Conservation (phyloP, 2,113 vertebrate genomes). For the Scalopus aquaticus region DNA sequence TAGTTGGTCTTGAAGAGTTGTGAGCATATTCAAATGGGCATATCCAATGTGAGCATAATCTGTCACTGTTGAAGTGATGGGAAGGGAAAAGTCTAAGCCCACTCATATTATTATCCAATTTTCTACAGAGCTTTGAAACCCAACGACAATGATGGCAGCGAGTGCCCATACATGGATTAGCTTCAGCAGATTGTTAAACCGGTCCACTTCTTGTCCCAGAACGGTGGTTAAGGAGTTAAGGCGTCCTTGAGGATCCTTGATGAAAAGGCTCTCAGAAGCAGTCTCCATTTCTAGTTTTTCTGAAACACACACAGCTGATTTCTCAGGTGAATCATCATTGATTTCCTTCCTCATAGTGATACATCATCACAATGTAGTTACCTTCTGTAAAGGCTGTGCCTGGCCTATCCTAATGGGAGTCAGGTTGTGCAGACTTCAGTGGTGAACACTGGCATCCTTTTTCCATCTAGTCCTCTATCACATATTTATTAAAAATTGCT, state of each 20-base stretch:
- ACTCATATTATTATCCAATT: background rate
- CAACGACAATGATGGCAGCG: background rate
- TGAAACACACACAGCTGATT: slow-evolving; percentile 77
- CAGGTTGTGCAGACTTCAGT: background rate
- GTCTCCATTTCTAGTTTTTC: slow-evolving; percentile 87
- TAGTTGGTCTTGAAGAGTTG: background rate
- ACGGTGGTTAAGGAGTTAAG: slow-evolving; percentile 89
- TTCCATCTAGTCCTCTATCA: background rate
- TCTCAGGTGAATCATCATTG: background rate
- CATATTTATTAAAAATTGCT: slow-evolving; percentile 10
- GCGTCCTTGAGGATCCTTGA: slow-evolving; percentile 84
- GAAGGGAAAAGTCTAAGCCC: background rate
- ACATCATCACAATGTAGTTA: background rate
- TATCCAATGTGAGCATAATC: too few relatives aligned
- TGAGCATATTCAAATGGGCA: background rate
- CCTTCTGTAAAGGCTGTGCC: background rate
- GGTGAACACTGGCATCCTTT: background rate
- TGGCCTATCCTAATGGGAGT: background rate
- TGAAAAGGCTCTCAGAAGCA: slow-evolving; percentile 85
- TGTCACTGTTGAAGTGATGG: background rate
- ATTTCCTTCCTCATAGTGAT: background rate
- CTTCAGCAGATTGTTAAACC: slow-evolving; percentile 88
- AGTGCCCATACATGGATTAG: slow-evolving; percentile 81
- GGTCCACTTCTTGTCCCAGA: slow-evolving; percentile 88
- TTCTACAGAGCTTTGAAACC: background rate